Percentiles rank a stretch among this genome's conserved stretches.
Evolutionary conservation across 2,797 vertebrate genomes (phyloP).

Genomic region (Helostoma temminkii): DNA sequence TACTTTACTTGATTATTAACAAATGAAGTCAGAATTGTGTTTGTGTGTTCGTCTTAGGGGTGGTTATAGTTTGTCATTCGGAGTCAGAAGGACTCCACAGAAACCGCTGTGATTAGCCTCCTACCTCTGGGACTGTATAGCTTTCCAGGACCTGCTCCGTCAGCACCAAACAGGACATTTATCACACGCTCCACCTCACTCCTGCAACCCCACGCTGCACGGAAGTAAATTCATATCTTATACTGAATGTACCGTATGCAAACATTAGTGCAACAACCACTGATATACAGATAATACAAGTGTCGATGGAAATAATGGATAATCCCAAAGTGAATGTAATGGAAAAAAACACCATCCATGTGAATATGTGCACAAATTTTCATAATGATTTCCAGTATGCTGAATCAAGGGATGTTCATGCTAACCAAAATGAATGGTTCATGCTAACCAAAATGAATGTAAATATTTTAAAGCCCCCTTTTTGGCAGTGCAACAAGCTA

Average conservation of each 20-base stretch:
- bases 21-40: conserved; percentile 40
- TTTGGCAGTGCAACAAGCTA: neutral
- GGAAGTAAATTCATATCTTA: conserved; percentile 33
- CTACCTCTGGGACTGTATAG: conserved; percentile 60
- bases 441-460: neutral
- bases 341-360: neutral
- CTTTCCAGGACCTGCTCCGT: conserved; percentile 70
- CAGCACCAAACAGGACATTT: conserved; percentile 79
- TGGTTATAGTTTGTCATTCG: conserved; percentile 64
- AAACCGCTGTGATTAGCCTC: conserved; percentile 66
- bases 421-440: neutral
- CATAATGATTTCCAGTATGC: conserved; percentile 17
- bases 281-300: conserved; percentile 26
- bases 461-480: neutral
- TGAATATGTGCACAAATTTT: conserved; percentile 4
- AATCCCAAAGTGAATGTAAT: too few relatives aligned
- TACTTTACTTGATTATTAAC: conserved; percentile 35
- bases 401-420: neutral
- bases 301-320: conserved; percentile 19
- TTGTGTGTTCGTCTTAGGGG: conserved; percentile 34
- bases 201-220: conserved; percentile 44
- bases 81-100: conserved; percentile 53
- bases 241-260: conserved; percentile 30
- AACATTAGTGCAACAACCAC: conserved; percentile 51
- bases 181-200: conserved; percentile 65